Base-by-base conservation (phyloP, 2,113 vertebrate species). In the Xiphophorus maculatus region DNA sequence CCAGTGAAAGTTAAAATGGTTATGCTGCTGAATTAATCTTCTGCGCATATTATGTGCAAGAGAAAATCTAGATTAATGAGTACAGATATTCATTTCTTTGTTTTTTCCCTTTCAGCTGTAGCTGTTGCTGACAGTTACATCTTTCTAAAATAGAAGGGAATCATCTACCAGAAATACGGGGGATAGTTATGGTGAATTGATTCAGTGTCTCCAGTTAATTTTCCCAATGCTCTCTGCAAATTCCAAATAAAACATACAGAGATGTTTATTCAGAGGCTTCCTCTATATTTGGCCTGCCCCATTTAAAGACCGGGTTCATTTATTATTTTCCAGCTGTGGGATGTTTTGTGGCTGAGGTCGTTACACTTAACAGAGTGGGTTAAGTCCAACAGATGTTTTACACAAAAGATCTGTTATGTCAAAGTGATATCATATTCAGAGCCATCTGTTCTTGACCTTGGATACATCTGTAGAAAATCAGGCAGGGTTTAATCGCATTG, bases 131-230 rank as follows among this genome's bases (percentile, higher is more conserved):
- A 74, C 81, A 77, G 72, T 79, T 61, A 29, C 35, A 81, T 54
- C 67, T 72, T 85, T 82, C 71, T 72, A 28, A 80, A 87, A 82
- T 74, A 82, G 77, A 76, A 81, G 48, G 71, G 40, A 80, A 71
- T 64, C 62, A 65, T 61, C 73, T 80, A 66, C 51, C 17, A 60
- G 28, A 78, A 79, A 74, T 74, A 33, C 79, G 54, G 76, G 64
- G 35, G 79, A 79, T 69, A 28, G 66, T 48, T 63, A 77, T 70
- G 71, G 73, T 63, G 77, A 78, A 77, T 87, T 92, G 81, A 84
- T 88, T 86, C 74, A 80, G 35, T 76, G 66, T 83, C 85, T 86
- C 82, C 84, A 79, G 86, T 73, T 84, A 87, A 90, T 91, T 89
- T 88, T 72, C 82, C 80, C 37, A 17, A 71, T 66, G 65, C 60